A percentile compares a stretch with the other conserved stretches of the same genome.
phyloP scores from a whole-genome alignment of 2,797 vertebrate species.

The Amniataba percoides region DNA sequence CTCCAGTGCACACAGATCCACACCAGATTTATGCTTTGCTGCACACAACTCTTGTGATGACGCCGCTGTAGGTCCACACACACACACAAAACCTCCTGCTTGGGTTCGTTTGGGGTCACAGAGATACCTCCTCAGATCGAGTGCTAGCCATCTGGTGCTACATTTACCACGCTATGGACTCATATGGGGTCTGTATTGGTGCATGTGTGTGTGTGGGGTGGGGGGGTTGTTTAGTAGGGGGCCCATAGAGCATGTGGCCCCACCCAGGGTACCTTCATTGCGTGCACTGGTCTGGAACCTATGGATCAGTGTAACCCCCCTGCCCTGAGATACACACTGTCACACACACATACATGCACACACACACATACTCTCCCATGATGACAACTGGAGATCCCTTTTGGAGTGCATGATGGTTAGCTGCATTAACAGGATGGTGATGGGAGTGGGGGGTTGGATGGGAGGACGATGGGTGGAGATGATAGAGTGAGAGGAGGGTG shows the following conservation, averaged over 20 bases:
- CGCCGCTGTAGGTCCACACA: constrained; percentile 10
- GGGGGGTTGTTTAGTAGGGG: constrained; percentile 30
- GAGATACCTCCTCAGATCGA: constrained; percentile 26
- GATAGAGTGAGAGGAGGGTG: constrained; percentile 47
- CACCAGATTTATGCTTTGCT: background rate
- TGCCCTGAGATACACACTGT: constrained; percentile 5
- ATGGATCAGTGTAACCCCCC: constrained; percentile 43
- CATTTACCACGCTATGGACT: constrained; percentile 30
- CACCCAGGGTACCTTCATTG: constrained; percentile 63
- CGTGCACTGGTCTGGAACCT: constrained; percentile 68
- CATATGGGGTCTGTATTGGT: constrained; percentile 22
- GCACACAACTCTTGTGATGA: background rate
- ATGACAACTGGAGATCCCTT: constrained; percentile 39
- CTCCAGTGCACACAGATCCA: background rate
- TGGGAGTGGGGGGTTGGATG: background rate
- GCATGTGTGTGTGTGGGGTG: constrained; percentile 20
- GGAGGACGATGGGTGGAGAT: constrained; percentile 23
- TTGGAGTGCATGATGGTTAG: constrained; percentile 41
- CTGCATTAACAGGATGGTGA: constrained; percentile 54
- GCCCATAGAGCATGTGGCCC: constrained; percentile 59
- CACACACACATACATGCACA: background rate
- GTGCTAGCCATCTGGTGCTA: constrained; percentile 47
- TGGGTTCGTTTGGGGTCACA: constrained; percentile 35
- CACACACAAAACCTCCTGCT: constrained; percentile 27
- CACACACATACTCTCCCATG: constrained; percentile 16